Evolutionary conservation across 2,797 vertebrate species (phyloP), one percentile per base, ranked within the genome.

Genomic region (Sciaenops ocellatus): DNA sequence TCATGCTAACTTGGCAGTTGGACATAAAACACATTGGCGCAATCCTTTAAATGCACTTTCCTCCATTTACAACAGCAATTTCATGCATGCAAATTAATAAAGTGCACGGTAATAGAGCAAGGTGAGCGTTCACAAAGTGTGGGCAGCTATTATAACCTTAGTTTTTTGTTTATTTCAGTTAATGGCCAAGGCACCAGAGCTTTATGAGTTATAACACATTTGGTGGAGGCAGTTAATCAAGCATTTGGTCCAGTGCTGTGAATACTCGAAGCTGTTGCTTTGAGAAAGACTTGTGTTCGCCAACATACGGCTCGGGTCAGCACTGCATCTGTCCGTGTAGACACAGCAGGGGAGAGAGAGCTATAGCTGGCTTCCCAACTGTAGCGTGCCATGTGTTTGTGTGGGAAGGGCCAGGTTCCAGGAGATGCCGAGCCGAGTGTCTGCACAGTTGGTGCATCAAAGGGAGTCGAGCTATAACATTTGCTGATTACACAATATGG

Each of bases 281-380:
- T 68, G 66, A 80, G 60, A 56, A 38, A 64, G 71, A 24, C 83
- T 47, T 62, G 61, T 64, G 51, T 65, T 75, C 41, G 8, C 18
- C 16, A 66, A 61, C 92, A 91, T 85, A 90, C 34, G 88, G 87
- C 82, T 44, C 55, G 38, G 87, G 83, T 91, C 83, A 80, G 69
- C 1, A 55, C 34, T 38, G 78, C 83, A 74, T 89, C 87, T 87
- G 84, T 65, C 78, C 10, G 3, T 41, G 66, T 63, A 8, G 48
- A 76, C 69, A 12, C 62, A 64, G 82, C 78, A 55, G 56, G 73
- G 64, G 30, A 41, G 68, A 34, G 34, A 41, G 47, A 26, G 61
- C 82, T 54, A 26, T 17, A 26, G 77, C 63, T 51, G 46, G 77
- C 76, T 42, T 24, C 30, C 71, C 22, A 5, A 60, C 82, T 61